Conservation (phyloP, 2,113 vertebrate species). For the Orycteropus afer region DNA sequence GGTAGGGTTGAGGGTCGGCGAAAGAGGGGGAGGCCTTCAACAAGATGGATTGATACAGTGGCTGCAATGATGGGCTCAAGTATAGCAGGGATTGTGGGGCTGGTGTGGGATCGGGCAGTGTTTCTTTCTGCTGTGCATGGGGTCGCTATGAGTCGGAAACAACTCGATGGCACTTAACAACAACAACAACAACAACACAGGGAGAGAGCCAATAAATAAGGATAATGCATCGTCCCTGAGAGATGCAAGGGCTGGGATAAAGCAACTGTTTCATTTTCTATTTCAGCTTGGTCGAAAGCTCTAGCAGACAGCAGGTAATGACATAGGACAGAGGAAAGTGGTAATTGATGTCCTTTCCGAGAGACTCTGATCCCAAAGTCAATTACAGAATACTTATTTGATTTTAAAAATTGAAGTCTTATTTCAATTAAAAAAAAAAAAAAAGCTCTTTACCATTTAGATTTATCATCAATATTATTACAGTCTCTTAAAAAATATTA, state of each 20-base stretch:
- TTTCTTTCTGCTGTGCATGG: too few species aligned
- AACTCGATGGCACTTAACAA: too few species aligned
- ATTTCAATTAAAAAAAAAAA: not conserved
- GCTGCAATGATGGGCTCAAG: too few species aligned
- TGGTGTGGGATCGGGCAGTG: too few species aligned
- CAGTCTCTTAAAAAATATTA: not conserved
- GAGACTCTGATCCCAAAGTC: not conserved
- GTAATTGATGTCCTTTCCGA: constrained; percentile 39
- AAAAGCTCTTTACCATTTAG: not conserved
- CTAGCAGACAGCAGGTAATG: not conserved
- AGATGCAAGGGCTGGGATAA: not conserved
- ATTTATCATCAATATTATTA: constrained; percentile 15
- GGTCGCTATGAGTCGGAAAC: too few species aligned
- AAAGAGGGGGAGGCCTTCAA: too few species aligned
- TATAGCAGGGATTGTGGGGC: too few species aligned
- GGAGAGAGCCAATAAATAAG: not conserved
- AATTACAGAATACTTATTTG: not conserved
- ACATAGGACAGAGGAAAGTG: not conserved
- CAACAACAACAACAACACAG: too few species aligned
- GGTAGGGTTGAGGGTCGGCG: too few species aligned
- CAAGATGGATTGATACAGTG: too few species aligned
- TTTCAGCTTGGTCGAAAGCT: constrained; percentile 16
- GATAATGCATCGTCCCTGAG: too few species aligned
- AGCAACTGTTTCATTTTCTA: not conserved
- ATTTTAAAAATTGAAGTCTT: constrained; percentile 27